These are phyloP conservation scores for Taenioides sp. DNA, from an alignment of 2,797 vertebrate genomes.

Conservation along the genomic window DNA sequence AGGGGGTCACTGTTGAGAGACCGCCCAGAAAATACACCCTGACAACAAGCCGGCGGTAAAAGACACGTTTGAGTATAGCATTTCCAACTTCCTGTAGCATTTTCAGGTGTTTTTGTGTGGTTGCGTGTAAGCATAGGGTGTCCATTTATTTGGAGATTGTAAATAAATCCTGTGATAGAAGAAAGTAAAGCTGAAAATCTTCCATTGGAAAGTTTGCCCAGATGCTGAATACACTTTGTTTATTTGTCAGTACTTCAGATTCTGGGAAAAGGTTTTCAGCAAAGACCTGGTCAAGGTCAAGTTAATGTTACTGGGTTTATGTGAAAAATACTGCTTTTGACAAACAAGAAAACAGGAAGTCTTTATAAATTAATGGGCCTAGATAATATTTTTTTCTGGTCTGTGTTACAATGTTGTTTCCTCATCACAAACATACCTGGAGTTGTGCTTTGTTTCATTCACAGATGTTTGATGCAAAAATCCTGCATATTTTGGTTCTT, in stretches of 20 bases:
- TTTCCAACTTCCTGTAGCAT: not conserved
- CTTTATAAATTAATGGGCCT: too few species aligned
- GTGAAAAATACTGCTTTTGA: not conserved
- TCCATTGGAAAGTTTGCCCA: not conserved
- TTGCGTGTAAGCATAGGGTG: not conserved
- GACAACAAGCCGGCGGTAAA: not conserved
- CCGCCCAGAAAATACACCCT: not conserved
- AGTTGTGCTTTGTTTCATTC: too few species aligned
- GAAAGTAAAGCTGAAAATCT: not conserved
- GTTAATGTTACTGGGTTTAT: not conserved
- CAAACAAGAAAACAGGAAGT: too few species aligned
- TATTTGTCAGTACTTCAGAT: not conserved
- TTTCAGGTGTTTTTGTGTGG: not conserved
- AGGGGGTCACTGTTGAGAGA: not conserved
- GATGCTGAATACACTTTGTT: not conserved
- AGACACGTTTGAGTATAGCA: not conserved
- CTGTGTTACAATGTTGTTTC: too few species aligned
- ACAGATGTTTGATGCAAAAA: too few species aligned
- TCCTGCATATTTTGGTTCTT: too few species aligned
- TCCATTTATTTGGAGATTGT: not conserved
- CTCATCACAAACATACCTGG: too few species aligned
- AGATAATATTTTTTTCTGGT: too few species aligned
- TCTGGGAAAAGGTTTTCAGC: not conserved
- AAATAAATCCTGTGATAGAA: not conserved
- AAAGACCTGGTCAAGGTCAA: conserved; percentile 2